These are phyloP conservation scores for Trichacis sp. DNA, from an alignment of 2,888 invertebrate genomes.

Conservation along the genomic window DNA sequence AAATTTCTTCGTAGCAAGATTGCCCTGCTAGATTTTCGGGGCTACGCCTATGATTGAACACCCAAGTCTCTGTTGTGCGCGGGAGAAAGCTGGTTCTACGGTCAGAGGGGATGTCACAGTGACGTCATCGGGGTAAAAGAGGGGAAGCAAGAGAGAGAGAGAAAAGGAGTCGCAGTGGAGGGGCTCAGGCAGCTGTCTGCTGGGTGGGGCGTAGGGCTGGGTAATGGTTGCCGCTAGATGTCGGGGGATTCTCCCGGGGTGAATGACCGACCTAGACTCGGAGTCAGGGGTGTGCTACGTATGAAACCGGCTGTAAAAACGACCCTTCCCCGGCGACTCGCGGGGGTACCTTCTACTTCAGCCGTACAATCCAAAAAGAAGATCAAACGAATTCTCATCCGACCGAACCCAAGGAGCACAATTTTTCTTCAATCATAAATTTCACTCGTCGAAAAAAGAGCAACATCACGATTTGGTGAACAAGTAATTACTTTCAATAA, in stretches of 20 bases:
- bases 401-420: too few relatives aligned
- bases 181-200: conserved; percentile 11
- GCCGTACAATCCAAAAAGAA: background rate
- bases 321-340: conserved; percentile 58
- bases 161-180: too few relatives aligned
- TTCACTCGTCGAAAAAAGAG: too few relatives aligned
- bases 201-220: conserved; percentile 22
- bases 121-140: conserved; percentile 55
- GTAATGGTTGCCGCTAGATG: conserved; percentile 43
- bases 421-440: background rate
- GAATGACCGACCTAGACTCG: conserved; percentile 70
- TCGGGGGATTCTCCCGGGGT: conserved; percentile 56
- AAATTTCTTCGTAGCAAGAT: too few relatives aligned
- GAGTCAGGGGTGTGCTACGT: conserved; percentile 68
- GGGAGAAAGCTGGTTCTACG: conserved; percentile 17
- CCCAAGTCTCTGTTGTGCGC: conserved; percentile 14
- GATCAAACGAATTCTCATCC: background rate
- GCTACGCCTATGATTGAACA: conserved; percentile 33
- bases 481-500: too few relatives aligned
- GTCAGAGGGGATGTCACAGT: conserved; percentile 44
- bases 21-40: too few relatives aligned
- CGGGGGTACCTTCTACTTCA: conserved; percentile 62
- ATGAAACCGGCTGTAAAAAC: conserved; percentile 60
- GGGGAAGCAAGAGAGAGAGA: conserved; percentile 17
- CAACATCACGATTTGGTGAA: too few relatives aligned